Percentiles rank a stretch among this genome's conserved stretches.
These are phyloP conservation scores for Philereme transversata DNA, from an alignment of 2,888 invertebrate genomes.

Conservation along the genomic window DNA sequence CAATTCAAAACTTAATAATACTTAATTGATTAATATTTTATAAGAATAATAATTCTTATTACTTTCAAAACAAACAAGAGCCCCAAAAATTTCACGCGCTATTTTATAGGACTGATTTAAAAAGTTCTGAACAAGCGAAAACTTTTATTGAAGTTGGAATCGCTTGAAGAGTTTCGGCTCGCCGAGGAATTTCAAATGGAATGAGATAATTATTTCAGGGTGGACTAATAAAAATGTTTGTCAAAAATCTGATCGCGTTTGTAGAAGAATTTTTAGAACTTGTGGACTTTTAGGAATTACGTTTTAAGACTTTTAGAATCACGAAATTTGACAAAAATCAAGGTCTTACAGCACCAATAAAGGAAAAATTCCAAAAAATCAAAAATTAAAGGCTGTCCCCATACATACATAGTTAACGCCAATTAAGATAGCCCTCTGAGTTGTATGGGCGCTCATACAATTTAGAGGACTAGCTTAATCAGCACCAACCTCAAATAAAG, in stretches of 20 bases:
- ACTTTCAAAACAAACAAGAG: constrained; percentile 24
- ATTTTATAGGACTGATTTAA: constrained; percentile 38
- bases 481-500: no score
- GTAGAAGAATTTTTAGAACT: not conserved
- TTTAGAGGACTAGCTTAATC: no score
- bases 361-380: no score
- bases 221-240: constrained; percentile 34
- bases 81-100: constrained; percentile 23
- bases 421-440: no score
- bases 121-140: constrained; percentile 39
- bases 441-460: no score
- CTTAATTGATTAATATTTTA: constrained; percentile 9
- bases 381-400: no score
- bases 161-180: constrained; percentile 38
- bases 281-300: no score
- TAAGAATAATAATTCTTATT: constrained; percentile 19
- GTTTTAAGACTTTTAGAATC: no score
- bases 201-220: constrained; percentile 41
- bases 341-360: no score
- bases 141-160: constrained; percentile 41
- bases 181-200: constrained; percentile 38
- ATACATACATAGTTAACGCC: no score
- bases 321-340: no score
- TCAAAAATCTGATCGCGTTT: constrained; percentile 20
- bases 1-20: not conserved